Base-by-base conservation (phyloP, 92 coral and sea anemone species). In the Pocillopora grandis region DNA sequence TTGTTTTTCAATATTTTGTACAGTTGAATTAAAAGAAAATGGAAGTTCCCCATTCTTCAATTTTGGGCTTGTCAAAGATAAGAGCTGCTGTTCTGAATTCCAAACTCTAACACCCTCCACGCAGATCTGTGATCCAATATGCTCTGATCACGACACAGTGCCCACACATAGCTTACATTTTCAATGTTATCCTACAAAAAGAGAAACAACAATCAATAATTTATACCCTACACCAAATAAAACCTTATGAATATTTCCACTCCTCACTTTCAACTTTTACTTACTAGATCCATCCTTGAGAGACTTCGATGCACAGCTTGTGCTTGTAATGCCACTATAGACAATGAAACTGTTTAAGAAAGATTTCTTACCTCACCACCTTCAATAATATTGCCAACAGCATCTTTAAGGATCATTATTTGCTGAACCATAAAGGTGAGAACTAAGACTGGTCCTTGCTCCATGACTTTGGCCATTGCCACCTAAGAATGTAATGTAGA, bases 401-500 rank as follows among this genome's bases (percentile, higher is more conserved):
- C 92, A 76, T 96, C 98, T 12, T 87, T 82, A 33, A 95, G 88
- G 75, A 81, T 90, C 98, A 94, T 94, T 36, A 90, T 89, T 86
- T 96, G 99, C 75, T 96, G 99, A 55, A 97, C 99, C 77, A 88
- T 84, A 80, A 96, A 96, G 9, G 99, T 96, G 79, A 96, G 85
- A 4, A 96, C 94, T 57, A 96, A 88, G 62, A 96, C 99, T 15
- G 99, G 99, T 12, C 99, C 99, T 63, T 96, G 99, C 80, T 96
- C 99, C 99, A 96, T 96, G 75, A 96, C 92, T 78, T 96, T 96
- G 36, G 99, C 99, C 82, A 96, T 87, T 58, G 98, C 99, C 74
- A 96, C 98, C 99, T 96, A 77, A 62, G 59, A 68, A 61, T 31
- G 2, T 20, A 3, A 2, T 55, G 21, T 19, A 21, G 15, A 3